Conservation (phyloP, 2,113 vertebrate species). For the Macaca fascicularis region T2T-MFA8v1.1 NC_088386.1:96562001-96562500, state of each 20-base stretch:
- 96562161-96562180: not conserved
- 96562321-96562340: not conserved
- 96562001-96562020: not conserved
- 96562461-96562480: not conserved
- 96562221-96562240: not conserved
- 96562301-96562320: not conserved
- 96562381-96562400: not conserved
- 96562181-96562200: not conserved
- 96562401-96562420: not conserved
- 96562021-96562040: not conserved
- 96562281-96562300: not conserved
- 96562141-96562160: not conserved
- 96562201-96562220: not conserved
- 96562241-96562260: not conserved
- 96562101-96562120: not conserved
- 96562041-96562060: constrained; percentile 17
- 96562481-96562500: not conserved
- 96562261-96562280: not conserved
- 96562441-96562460: not conserved
- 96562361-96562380: not conserved
- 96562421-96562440: not conserved
- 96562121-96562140: not conserved
- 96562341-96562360: not conserved
- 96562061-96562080: not conserved
- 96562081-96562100: not conserved